These are phyloP conservation scores for Orientallactaga bullata DNA, from an alignment of 2,113 vertebrate species.

Conservation along the genomic window DNA sequence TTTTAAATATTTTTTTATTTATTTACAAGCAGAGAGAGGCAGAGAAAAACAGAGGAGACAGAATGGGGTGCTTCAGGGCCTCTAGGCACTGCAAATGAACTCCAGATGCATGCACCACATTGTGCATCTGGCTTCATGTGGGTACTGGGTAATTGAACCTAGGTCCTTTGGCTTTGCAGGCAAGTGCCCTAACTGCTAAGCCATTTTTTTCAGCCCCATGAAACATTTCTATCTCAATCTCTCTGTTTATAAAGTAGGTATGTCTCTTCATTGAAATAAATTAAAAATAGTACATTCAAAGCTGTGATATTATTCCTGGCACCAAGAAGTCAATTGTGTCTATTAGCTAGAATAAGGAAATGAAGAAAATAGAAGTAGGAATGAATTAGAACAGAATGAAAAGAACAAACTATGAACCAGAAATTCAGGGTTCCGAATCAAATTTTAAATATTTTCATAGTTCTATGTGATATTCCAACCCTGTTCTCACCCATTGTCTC, in stretches of 20 bases:
- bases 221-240: background rate
- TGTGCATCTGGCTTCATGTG: too few relatives aligned
- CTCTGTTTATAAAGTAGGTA: background rate
- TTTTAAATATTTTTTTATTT: background rate
- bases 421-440: conserved; percentile 8
- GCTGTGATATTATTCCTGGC: background rate
- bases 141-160: too few relatives aligned
- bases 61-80: too few relatives aligned
- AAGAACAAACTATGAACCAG: background rate
- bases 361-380: background rate
- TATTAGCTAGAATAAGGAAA: background rate
- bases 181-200: too few relatives aligned
- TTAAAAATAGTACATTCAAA: background rate
- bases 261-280: background rate
- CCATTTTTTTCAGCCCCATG: too few relatives aligned
- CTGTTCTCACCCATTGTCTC: background rate
- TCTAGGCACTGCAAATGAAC: too few relatives aligned
- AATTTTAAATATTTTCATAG: background rate
- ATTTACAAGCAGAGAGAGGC: too few relatives aligned
- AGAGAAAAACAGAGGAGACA: too few relatives aligned
- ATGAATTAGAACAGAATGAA: background rate
- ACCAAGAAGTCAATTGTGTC: background rate
- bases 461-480: conserved; percentile 3
- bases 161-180: too few relatives aligned
- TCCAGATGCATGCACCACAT: too few relatives aligned